Evolutionary conservation across 1,140 invertebrate genomes (phyloP), one percentile per base, ranked within the genome.

Genomic region (Varroa destructor): DNA sequence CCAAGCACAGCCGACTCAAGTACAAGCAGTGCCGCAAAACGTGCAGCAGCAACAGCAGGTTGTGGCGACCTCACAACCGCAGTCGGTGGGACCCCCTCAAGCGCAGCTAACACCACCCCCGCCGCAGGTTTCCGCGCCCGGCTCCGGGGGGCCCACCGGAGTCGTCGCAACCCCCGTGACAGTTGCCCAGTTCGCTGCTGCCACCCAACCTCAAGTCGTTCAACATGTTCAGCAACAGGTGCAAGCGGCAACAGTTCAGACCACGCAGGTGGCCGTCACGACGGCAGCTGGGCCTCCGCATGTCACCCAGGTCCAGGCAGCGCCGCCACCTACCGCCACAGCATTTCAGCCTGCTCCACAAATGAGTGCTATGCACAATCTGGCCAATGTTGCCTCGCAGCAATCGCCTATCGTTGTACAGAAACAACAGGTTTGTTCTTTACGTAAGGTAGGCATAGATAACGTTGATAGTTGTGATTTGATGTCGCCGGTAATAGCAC

Each of bases 11-110:
- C 74, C 61, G 74, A 75, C 8, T 75, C 72, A 14, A 76, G 81
- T n/a, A 84, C 83, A 75, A 78, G 82, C 71, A 79, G 81, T 51
- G 72, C 73, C 1, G 71, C 82, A 82, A 77, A 79, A 79, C 8
- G 74, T 76, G 51, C 74, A 71, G 40, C 70, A 10, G 55, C 73
- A 36, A 67, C 37, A 76, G 77, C 56, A 80, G 78, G 25, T 80
- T 82, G 75, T 77, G 79, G 46, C 78, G 82, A 72, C 77, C 54
- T 78, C 6, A 76, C 77, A 43, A 78, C 78, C 43, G 78, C 79
- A 4, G 78, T 78, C 37, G 80, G 77, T 74, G 75, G 76, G 12
- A 79, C 77, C 74, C 79, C 78, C 74, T 81, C 79, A 75, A 73
- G 74, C 64, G 56, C 71, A 70, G 73, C 74, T 64, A 73, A 77